A percentile compares a stretch with the other conserved stretches of the same genome.
Evolutionary conservation across 2,888 invertebrate genomes (phyloP).

Genomic region (Eupithecia subfuscata): DNA sequence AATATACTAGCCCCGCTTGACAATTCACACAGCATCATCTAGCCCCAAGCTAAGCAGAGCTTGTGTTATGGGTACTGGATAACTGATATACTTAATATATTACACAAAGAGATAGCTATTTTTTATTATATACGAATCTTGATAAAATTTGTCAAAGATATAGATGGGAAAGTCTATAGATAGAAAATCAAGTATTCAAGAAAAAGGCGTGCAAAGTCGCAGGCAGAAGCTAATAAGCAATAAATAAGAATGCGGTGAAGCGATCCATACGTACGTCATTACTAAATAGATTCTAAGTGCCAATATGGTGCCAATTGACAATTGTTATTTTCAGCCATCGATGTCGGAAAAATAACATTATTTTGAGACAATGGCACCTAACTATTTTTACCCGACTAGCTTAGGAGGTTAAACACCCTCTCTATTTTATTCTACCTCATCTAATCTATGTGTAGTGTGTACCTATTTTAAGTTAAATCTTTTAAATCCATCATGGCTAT

Average conservation of each 20-base stretch:
- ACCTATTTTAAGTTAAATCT: not conserved
- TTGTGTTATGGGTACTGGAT: not conserved
- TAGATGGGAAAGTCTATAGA: not conserved
- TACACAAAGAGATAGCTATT: too few species aligned
- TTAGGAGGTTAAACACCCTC: not conserved
- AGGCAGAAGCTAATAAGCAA: not conserved
- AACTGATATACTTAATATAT: too few species aligned
- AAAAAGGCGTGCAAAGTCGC: not conserved
- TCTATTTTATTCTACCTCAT: not conserved
- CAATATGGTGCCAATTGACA: slow-evolving; percentile 28
- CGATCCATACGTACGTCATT: slow-evolving; percentile 12
- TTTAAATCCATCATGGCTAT: too few species aligned
- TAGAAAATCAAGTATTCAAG: not conserved
- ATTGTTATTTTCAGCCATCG: slow-evolving; percentile 35
- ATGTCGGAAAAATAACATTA: slow-evolving; percentile 17
- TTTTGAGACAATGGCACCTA: not conserved
- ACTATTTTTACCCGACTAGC: not conserved
- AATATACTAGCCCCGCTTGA: not conserved
- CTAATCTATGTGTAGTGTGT: not conserved
- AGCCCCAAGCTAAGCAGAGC: not conserved
- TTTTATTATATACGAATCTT: not conserved
- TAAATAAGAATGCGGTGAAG: not conserved
- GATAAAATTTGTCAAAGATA: not conserved
- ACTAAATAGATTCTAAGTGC: not conserved
- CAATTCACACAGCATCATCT: too few species aligned